Base-by-base conservation (phyloP, 2,113 vertebrate species). In the Gallinago undulata region DNA sequence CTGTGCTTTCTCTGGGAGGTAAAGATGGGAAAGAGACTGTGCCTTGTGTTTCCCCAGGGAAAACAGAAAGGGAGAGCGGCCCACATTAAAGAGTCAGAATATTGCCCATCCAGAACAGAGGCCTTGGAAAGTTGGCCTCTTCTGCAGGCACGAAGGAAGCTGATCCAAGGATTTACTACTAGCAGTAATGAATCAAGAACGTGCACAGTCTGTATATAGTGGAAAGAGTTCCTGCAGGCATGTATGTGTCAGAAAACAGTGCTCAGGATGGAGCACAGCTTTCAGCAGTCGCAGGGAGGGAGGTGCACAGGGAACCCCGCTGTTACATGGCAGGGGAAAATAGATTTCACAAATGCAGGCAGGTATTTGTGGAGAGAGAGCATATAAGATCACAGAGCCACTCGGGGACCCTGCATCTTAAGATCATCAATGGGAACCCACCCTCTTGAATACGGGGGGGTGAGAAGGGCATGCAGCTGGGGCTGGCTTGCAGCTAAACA, bases 281-380 rank as follows among this genome's bases (percentile, higher is more conserved):
- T 19, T 53, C 4, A 16, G 86, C 74, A 48, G 1, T 10, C 0
- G 0, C 1, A n/a, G n/a, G 6, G 9, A 10, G 31, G 3, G 31
- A 5, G 5, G 30, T 39, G 22, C 9, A 1, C 1, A 28, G 77
- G 63, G 50, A 64, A 37, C 35, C n/a, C 17, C 4, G 0, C 31
- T 21, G 6, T 19, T 6, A 1, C 7, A 3, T 4, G 22, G 48
- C 51, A 7, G 1, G 30, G 24, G 39, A 64, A 66, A 33, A 19
- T 0, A 21, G 27, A 31, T 23, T 10, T 35, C 1, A 1, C 21
- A 13, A 77, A 21, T 8, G 67, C 24, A 35, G 76, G n/a, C 2
- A 21, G 45, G 6, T 24, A 0, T 66, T 16, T 56, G 35, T 41
- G 31, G 39, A 25, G n/a, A 64, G 63, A 41, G n/a, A 60, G n/a